Evolutionary conservation across 2,888 invertebrate species (phyloP).

Genomic region (Saturnia pavonia): DNA sequence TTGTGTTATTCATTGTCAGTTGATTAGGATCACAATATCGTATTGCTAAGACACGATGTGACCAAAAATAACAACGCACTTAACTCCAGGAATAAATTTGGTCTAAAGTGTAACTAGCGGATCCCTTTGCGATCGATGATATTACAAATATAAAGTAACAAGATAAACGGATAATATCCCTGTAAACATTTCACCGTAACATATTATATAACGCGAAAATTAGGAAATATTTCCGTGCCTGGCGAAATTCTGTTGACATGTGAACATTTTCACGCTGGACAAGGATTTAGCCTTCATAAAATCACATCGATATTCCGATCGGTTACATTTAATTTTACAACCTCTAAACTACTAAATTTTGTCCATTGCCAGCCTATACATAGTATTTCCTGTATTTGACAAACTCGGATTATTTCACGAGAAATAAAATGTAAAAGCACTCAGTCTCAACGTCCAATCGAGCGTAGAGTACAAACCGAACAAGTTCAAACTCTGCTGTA

Average conservation of each 20-base stretch:
- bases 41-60: neutral
- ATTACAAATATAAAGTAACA: neutral
- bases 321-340: neutral
- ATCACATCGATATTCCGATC: neutral
- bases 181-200: neutral
- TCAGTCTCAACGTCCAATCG: conserved; percentile 1
- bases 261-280: neutral
- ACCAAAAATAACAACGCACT: neutral
- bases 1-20: neutral
- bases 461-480: conserved; percentile 9
- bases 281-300: neutral
- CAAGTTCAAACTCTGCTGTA: conserved; percentile 21
- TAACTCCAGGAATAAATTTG: neutral
- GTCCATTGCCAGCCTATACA: neutral
- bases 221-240: neutral
- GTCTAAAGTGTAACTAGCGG: neutral
- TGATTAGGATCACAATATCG: neutral
- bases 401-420: neutral
- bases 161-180: neutral
- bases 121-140: neutral
- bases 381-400: neutral
- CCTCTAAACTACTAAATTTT: neutral
- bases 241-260: neutral
- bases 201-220: neutral
- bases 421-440: conserved; percentile 7